Evolutionary conservation across 2,888 invertebrate genomes (phyloP), one percentile per base, ranked within the genome.

Genomic region (Palloptera scutellata): DNA sequence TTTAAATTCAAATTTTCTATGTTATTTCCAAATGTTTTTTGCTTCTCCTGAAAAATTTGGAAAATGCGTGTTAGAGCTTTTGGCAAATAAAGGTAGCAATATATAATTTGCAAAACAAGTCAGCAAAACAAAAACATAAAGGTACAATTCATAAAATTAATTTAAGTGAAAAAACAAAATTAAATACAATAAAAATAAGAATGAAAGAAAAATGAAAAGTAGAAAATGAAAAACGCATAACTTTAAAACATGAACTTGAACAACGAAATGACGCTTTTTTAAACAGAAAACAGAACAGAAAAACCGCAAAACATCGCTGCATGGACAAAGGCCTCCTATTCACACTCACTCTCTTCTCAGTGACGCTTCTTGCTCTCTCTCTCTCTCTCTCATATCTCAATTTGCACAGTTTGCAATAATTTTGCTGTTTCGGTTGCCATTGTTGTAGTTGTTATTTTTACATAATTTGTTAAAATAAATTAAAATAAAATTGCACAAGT

Each of bases 401-500:
- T 54, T 53, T 19, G 40, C 30, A 20, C 13, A 54, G 13, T 43
- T 15, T 1, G 4, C 17, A 51, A 12, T 20, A 43, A 30, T 60
- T 60, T 12, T 12, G 1, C 2, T 4, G 19, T 59, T 45, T 3
- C n/a, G 20, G 48, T 30, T 48, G 48, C 30, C 13, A 2, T 43
- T 30, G 11, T 11, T 12, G 5, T 61, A 13, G 40, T 51, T 15
- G 20, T 54, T 19, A 54, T 17, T 57, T 63, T 48, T 45, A 55
- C 55, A 63, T 63, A 63, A 63, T 64, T 64, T 68, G 48, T 61
- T 76, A 76, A 79, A 79, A 78, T 79, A 75, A 79, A 77, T 78
- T 75, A 77, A 77, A 77, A 74, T 77, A 72, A 76, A 76, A 76
- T 78, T 77, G 77, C 73, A 74, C 77, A 79, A 76, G 78, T 78